Conservation (phyloP, 2,113 vertebrate species). For the Monarcha castaneiventris region DNA sequence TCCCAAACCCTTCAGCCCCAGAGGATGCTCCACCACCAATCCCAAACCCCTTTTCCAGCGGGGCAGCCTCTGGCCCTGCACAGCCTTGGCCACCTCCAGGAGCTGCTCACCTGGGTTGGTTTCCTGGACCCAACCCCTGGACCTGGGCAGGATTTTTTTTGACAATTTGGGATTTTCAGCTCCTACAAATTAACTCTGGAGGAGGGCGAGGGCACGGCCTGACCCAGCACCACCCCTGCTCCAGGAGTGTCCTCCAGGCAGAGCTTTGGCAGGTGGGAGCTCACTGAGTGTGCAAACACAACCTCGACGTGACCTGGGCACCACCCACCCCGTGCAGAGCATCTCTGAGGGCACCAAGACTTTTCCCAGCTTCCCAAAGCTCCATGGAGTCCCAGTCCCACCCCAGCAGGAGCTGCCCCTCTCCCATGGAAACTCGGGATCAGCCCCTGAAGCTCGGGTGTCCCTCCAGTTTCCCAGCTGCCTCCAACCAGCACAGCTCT, state of each 20-base stretch:
- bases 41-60: neutral
- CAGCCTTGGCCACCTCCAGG: neutral
- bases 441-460: no score
- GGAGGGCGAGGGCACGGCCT: neutral
- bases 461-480: neutral
- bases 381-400: neutral
- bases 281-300: rapidly evolving
- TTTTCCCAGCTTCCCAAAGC: neutral
- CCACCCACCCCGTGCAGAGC: neutral
- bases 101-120: neutral
- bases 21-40: neutral
- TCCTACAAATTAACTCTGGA: rapidly evolving
- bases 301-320: neutral
- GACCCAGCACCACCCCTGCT: rapidly evolving
- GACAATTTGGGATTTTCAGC: neutral
- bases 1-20: neutral
- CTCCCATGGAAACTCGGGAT: neutral
- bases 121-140: neutral
- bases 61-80: neutral
- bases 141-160: neutral
- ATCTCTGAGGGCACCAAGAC: neutral
- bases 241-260: neutral
- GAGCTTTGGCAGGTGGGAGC: no score
- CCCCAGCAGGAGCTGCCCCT: neutral
- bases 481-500: neutral